Evolutionary conservation across 35 echinoderm and acorn worm species (phyloP), one percentile per base, ranked within the genome.

Genomic region (Heliocidaris tuberculata): DNA sequence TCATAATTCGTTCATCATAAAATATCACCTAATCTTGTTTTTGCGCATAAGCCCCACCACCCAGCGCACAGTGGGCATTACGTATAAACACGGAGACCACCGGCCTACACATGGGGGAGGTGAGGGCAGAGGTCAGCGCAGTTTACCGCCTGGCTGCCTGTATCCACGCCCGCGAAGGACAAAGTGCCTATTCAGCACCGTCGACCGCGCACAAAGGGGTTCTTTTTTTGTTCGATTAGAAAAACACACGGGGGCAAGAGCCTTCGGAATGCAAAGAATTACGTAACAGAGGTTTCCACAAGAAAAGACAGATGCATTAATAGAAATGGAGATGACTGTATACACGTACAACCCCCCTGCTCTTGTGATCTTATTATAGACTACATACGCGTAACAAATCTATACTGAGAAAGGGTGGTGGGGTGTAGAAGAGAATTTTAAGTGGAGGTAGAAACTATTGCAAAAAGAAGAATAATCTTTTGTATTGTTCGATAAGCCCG

Each of bases 1-100:
- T 89, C 87, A 89, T 89, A 47, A 89, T 89, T 89, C 87, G 87
- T 89, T 89, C 47, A 89, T 89, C 87, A 89, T 89, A 89, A 89
- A 89, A 0, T 32, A 47, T 89, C 87, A 31, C 87, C 24, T n/a
- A 21, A 24, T 48, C 11, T 48, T 89, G 19, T 42, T 89, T 89
- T 78, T 21, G 10, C 27, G 65, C 65, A 78, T 24, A 5, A 78
- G 65, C 65, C 65, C 65, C 7, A 24, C 27, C 27, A n/a, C 6
- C 65, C n/a, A 78, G 27, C 65, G 7, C 21, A n/a, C 6, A 7
- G 65, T n/a, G 27, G 65, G 65, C 27, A 78, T 78, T 78, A 78
- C 65, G 21, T 78, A 27, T 78, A 12, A 56, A 78, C 65, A 78
- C 4, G 65, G 21, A 78, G 65, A 78, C 65, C 65, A 78, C 65